phyloP scores from a whole-genome alignment of 2,797 vertebrate genomes.

The Poeciliopsis paucimaculata region DNA sequence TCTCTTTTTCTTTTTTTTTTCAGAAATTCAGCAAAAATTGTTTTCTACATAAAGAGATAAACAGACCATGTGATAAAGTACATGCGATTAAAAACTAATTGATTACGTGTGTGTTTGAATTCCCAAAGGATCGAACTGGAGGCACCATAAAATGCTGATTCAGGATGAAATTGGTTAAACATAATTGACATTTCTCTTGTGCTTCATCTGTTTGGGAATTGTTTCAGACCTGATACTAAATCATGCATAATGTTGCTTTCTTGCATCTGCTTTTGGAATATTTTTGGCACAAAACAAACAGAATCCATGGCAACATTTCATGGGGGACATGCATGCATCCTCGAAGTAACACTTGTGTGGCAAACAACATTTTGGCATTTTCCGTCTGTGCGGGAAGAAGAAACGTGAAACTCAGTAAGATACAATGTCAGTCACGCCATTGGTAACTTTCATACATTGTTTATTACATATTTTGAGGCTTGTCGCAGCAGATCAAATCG shows the following conservation, averaged over 20 bases:
- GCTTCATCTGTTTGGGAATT: constrained; percentile 33
- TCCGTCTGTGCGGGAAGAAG: constrained; percentile 12
- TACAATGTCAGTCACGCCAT: constrained; percentile 26
- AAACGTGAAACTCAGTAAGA: background rate
- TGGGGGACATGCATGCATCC: constrained; percentile 36
- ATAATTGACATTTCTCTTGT: constrained; percentile 44
- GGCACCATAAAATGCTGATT: constrained; percentile 40
- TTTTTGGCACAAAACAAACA: constrained; percentile 29
- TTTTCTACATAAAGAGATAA: background rate
- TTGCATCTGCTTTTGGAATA: constrained; percentile 42
- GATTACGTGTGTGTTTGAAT: background rate
- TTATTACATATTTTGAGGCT: constrained; percentile 38
- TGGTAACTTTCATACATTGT: constrained; percentile 41
- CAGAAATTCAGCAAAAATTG: background rate
- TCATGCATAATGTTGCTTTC: constrained; percentile 45
- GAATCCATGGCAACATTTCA: constrained; percentile 3
- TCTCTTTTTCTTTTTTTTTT: background rate
- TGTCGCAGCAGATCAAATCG: constrained; percentile 42
- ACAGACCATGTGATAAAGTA: background rate
- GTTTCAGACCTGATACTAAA: constrained; percentile 51
- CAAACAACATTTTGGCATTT: constrained; percentile 45
- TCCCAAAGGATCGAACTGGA: background rate
- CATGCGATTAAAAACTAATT: background rate
- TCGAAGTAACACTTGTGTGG: constrained; percentile 47
- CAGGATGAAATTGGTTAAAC: constrained; percentile 20